phyloP scores from a whole-genome alignment of 2,113 vertebrate species.

The Petaurus breviceps region DNA sequence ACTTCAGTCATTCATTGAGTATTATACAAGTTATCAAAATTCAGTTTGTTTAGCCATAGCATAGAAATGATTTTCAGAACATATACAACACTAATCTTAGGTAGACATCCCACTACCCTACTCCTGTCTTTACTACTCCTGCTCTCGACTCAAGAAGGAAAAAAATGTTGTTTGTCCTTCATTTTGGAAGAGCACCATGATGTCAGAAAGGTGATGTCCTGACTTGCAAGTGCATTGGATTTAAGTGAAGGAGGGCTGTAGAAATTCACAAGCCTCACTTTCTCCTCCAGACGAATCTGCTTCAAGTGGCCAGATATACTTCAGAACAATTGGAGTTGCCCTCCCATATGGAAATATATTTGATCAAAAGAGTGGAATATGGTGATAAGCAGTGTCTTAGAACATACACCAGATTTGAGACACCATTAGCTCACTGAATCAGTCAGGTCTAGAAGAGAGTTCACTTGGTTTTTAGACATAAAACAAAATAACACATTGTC shows the following conservation, averaged over 20 bases:
- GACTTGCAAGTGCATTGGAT: too few relatives aligned
- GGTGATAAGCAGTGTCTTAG: neutral
- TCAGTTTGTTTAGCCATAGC: neutral
- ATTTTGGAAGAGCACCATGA: too few relatives aligned
- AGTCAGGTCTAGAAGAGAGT: neutral
- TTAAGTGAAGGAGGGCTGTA: too few relatives aligned
- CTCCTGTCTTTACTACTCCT: neutral
- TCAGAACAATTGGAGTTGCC: too few relatives aligned
- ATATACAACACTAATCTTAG: neutral
- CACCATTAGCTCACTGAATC: neutral
- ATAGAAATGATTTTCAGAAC: neutral
- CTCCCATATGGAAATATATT: neutral
- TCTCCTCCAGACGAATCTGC: too few relatives aligned
- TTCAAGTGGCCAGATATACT: too few relatives aligned
- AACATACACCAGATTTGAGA: neutral
- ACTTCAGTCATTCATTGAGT: neutral
- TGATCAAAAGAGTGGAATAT: neutral
- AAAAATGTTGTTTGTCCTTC: too few relatives aligned
- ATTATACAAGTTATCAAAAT: neutral
- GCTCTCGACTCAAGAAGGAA: neutral
- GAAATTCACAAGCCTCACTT: too few relatives aligned
- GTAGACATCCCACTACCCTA: neutral
- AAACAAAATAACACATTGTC: neutral
- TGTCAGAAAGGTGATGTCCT: too few relatives aligned
- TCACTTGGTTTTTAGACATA: neutral